Conservation (phyloP, 2,888 invertebrate species). For the Melipona bicolor region DNA sequence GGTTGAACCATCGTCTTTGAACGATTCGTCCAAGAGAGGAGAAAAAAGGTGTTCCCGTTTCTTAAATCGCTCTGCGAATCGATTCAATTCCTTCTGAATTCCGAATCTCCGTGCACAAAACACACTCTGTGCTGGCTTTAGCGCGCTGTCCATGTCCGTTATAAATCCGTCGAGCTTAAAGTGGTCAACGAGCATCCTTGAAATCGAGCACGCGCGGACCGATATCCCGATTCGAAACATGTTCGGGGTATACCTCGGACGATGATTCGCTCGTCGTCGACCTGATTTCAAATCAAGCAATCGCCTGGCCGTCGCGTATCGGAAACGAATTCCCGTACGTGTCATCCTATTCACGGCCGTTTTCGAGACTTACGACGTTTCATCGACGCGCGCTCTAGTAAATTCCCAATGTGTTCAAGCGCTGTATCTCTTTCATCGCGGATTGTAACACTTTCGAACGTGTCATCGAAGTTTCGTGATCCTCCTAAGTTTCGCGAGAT, state of each 20-base stretch:
- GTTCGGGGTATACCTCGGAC: neutral
- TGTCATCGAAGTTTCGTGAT: no score
- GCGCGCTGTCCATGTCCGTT: neutral
- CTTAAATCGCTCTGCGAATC: neutral
- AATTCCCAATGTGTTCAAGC: neutral
- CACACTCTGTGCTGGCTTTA: neutral
- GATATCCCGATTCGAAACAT: neutral
- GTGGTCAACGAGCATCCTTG: neutral
- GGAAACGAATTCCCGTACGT: constrained; percentile 40
- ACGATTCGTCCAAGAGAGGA: no score
- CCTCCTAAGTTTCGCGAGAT: no score
- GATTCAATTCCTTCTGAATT: neutral
- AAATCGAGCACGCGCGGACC: neutral
- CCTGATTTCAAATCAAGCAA: constrained; percentile 14
- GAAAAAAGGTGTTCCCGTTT: neutral
- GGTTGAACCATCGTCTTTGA: no score
- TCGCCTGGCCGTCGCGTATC: neutral
- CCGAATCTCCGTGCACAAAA: neutral
- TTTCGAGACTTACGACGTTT: constrained; percentile 18
- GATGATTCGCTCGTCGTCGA: constrained; percentile 19
- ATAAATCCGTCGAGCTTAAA: neutral
- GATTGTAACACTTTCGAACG: neutral
- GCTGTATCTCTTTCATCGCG: no score
- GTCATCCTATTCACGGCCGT: constrained; percentile 7
- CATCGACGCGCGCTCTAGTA: neutral